Percentiles rank a stretch among this genome's conserved stretches.
Conservation (phyloP, 53 echinoderm and acorn worm genomes). For the Echinarachnius parma region DNA sequence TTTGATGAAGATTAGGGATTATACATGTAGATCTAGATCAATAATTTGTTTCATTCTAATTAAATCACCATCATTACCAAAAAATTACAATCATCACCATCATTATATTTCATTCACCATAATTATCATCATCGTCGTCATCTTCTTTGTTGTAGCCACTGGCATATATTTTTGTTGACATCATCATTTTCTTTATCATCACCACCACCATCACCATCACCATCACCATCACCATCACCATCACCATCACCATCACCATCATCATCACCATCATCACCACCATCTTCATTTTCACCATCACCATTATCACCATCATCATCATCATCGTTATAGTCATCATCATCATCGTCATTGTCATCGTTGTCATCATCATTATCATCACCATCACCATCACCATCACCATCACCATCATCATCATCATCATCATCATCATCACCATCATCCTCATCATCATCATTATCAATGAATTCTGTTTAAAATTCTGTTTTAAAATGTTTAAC, state of each 20-base stretch:
- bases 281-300: not conserved
- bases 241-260: slow-evolving; percentile 3
- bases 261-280: not conserved
- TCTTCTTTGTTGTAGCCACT: too few relatives aligned
- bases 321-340: not conserved
- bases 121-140: too few relatives aligned
- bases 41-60: too few relatives aligned
- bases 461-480: too few relatives aligned
- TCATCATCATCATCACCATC: not conserved
- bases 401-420: not conserved
- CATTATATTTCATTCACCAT: too few relatives aligned
- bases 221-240: not conserved
- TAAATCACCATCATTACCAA: too few relatives aligned
- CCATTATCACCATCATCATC: not conserved
- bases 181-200: not conserved
- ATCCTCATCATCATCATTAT: too few relatives aligned
- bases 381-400: not conserved
- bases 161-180: not conserved
- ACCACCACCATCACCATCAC: not conserved
- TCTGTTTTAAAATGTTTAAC: too few relatives aligned
- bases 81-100: too few relatives aligned
- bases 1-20: not conserved
- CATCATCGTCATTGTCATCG: not conserved
- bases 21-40: not conserved
- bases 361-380: not conserved